Evolutionary conservation across 2,113 vertebrate species (phyloP).

Genomic region (Engraulis encrasicolus): DNA sequence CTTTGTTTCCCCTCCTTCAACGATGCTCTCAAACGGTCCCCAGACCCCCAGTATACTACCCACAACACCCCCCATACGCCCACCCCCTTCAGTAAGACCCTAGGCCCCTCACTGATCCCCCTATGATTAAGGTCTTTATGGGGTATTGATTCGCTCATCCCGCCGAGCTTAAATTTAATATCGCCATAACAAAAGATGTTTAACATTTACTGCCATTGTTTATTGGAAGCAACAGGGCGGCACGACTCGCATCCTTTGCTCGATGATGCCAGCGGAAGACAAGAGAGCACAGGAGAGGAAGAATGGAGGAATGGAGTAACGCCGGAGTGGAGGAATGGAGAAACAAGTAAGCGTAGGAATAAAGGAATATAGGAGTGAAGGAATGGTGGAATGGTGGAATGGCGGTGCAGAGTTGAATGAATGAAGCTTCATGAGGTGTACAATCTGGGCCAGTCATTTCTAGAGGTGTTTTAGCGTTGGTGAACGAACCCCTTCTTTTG

Average conservation of each 20-base stretch:
- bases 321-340: not conserved
- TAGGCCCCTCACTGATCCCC: not conserved
- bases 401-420: not conserved
- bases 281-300: constrained; percentile 34
- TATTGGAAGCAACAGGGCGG: constrained; percentile 58
- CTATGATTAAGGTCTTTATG: constrained; percentile 51
- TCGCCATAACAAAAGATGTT: constrained; percentile 65
- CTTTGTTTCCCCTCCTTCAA: not conserved
- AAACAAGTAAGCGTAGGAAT: too few relatives aligned
- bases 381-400: not conserved
- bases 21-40: not conserved
- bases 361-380: constrained; percentile 32
- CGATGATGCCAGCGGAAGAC: not conserved
- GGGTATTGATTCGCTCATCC: constrained; percentile 57
- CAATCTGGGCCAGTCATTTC: constrained; percentile 11
- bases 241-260: not conserved
- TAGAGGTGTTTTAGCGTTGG: too few relatives aligned
- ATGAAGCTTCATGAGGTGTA: not conserved
- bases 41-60: too few relatives aligned
- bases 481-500: too few relatives aligned
- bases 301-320: not conserved
- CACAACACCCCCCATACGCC: not conserved
- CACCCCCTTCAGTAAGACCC: not conserved
- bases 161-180: constrained; percentile 60
- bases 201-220: constrained; percentile 69